Percentiles rank a stretch among this genome's conserved stretches.
These are phyloP conservation scores for Chionomys nivalis DNA, from an alignment of 2,113 vertebrate species.

Conservation along the genomic window DNA sequence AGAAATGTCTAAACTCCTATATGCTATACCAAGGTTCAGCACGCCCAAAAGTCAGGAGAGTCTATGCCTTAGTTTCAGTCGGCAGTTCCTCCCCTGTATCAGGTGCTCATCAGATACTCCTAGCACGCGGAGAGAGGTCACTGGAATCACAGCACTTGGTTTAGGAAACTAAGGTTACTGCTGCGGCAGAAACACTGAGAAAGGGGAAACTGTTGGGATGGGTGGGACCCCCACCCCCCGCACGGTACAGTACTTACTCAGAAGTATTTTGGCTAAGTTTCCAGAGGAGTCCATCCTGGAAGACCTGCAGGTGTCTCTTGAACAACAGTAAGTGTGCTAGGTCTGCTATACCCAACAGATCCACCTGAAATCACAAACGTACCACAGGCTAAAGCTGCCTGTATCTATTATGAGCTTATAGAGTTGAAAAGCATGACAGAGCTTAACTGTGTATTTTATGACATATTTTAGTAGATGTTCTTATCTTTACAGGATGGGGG, in stretches of 20 bases:
- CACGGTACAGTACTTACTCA: slow-evolving; percentile 83
- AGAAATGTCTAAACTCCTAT: neutral
- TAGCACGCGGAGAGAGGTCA: slow-evolving; percentile 22
- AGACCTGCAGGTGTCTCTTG: slow-evolving; percentile 83
- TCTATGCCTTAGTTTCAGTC: slow-evolving; percentile 25
- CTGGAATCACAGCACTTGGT: neutral
- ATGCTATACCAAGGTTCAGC: neutral
- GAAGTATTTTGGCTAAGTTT: slow-evolving; percentile 81
- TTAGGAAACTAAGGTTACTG: slow-evolving; percentile 29
- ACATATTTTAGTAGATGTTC: neutral
- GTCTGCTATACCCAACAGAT: slow-evolving; percentile 92
- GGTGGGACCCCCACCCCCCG: slow-evolving; percentile 27
- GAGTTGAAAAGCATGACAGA: slow-evolving; percentile 7
- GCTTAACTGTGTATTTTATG: slow-evolving; percentile 34
- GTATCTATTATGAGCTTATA: neutral
- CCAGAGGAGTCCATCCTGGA: slow-evolving; percentile 85
- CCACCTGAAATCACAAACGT: slow-evolving; percentile 87
- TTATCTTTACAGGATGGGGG: slow-evolving; percentile 8
- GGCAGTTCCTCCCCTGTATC: neutral
- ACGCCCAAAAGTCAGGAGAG: neutral
- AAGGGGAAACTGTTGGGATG: neutral
- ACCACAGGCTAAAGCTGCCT: slow-evolving; percentile 48
- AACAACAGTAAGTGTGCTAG: slow-evolving; percentile 89
- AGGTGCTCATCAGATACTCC: neutral
- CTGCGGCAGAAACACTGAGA: neutral